These are phyloP conservation scores for Sesamia nonagrioides DNA, from an alignment of 1,140 invertebrate genomes.

Conservation along the genomic window DNA sequence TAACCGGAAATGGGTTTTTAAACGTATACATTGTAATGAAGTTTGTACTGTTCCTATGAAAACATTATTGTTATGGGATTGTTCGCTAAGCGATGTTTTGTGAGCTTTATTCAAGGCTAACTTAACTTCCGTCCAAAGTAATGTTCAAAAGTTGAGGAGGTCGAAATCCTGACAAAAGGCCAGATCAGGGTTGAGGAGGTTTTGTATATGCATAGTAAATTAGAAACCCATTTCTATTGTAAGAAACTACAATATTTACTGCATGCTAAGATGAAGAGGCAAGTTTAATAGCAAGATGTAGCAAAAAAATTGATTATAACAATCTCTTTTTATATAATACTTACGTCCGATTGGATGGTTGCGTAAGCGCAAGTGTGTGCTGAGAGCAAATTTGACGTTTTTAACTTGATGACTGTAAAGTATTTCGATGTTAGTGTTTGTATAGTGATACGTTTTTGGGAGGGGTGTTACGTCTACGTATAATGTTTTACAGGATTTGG, in stretches of 20 bases:
- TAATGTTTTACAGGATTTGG: neutral
- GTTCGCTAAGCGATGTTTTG: constrained; percentile 34
- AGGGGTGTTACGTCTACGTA: neutral
- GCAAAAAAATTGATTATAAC: neutral
- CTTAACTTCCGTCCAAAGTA: constrained; percentile 31
- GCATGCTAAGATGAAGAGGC: neutral
- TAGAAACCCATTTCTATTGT: constrained; percentile 39
- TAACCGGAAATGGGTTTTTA: constrained; percentile 35
- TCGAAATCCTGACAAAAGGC: constrained; percentile 9
- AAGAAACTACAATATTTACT: neutral
- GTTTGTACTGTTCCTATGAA: constrained; percentile 26
- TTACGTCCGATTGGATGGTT: constrained; percentile 24
- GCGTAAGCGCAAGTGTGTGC: constrained; percentile 3
- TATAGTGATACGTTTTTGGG: neutral
- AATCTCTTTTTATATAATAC: constrained; percentile 23
- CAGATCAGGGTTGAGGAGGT: neutral
- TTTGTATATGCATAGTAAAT: constrained; percentile 10
- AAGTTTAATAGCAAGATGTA: neutral
- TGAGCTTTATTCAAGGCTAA: constrained; percentile 30
- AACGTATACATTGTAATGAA: constrained; percentile 8
- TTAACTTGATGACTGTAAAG: neutral
- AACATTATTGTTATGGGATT: constrained; percentile 17
- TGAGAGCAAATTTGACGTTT: constrained; percentile 14
- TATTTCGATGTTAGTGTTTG: constrained; percentile 14
- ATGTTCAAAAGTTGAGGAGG: constrained; percentile 24